Base-by-base conservation (phyloP, 2,888 invertebrate genomes). In the Meiosimyza decipiens region DNA sequence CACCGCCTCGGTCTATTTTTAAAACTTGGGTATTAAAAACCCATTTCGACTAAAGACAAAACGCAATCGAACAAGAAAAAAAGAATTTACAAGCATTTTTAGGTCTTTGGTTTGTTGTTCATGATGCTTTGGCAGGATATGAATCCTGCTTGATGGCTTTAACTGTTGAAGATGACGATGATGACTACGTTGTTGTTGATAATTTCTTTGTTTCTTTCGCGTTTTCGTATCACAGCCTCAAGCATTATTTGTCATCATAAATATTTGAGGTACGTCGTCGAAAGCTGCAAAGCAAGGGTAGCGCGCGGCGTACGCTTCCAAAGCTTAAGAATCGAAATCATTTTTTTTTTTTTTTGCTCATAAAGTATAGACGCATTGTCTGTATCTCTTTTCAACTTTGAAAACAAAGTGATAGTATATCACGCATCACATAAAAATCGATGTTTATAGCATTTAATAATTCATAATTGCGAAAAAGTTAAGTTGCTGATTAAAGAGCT, bases 241-340 rank as follows among this genome's bases (percentile, higher is more conserved):
- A 80, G 82, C 79, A 80, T 78, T 81, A 85, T 83, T 85, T 85
- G 85, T 84, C 85, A 84, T 77, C 77, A 74, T 74, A 72, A 73
- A 73, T 72, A 74, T 75, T 76, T 73, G 67, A 70, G 65, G 65
- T 71, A 70, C 65, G 60, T 51, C 71, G 62, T 40, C 57, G 33
- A 22, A 50, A 15, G 54, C 47, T 18, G 33, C 5, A 59, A 51
- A 62, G 55, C 40, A 51, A 66, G 71, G 59, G 33, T 59, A 33
- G 13, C 59, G 59, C 62, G 67, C 54, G 64, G 59, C 63, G 57
- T 64, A 72, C 6, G 57, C 66, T 79, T 77, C 76, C 79, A 79
- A 77, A 79, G 80, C 78, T 84, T 82, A 79, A 84, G 81, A 83
- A 80, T 78, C 74, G 77, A 79, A 80, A 81, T 81, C 80, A 79